phyloP scores from a whole-genome alignment of 1,140 invertebrate species.

The Melitaea cinxia region DNA sequence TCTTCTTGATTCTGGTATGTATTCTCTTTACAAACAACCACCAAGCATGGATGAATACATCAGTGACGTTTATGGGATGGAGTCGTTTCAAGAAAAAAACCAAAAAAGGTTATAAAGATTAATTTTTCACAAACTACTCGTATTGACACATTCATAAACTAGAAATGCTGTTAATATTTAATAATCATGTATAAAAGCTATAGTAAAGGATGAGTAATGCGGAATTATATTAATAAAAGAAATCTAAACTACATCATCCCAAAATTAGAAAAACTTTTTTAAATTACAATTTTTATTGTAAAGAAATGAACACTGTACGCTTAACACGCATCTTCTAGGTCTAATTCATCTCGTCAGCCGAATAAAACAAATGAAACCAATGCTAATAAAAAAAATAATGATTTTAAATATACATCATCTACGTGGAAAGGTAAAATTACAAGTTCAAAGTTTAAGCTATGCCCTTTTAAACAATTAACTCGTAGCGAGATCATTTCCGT shows the following conservation, averaged over 20 bases:
- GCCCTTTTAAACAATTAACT: too few relatives aligned
- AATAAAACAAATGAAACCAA: constrained; percentile 35
- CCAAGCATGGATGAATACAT: constrained; percentile 49
- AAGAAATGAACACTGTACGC: neutral
- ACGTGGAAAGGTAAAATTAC: constrained; percentile 51
- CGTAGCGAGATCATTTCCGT: too few relatives aligned
- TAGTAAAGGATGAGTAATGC: too few relatives aligned
- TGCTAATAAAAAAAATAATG: constrained; percentile 42
- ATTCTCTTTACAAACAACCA: constrained; percentile 60
- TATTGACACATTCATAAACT: too few relatives aligned
- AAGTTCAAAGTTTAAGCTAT: neutral
- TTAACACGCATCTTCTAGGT: constrained; percentile 21
- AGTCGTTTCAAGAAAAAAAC: constrained; percentile 31
- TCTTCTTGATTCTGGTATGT: constrained; percentile 50
- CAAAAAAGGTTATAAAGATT: neutral
- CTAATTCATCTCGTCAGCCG: constrained; percentile 16
- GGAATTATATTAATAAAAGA: too few relatives aligned
- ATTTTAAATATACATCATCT: constrained; percentile 51
- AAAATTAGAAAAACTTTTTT: too few relatives aligned
- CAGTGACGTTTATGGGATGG: constrained; percentile 45
- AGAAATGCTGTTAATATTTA: too few relatives aligned
- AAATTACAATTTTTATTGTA: constrained; percentile 4
- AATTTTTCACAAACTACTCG: too few relatives aligned
- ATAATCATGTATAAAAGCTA: too few relatives aligned
- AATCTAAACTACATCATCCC: too few relatives aligned